Evolutionary conservation across 2,113 vertebrate species (phyloP), one percentile per base, ranked within the genome.

Genomic region (Fulmarus glacialis): DNA sequence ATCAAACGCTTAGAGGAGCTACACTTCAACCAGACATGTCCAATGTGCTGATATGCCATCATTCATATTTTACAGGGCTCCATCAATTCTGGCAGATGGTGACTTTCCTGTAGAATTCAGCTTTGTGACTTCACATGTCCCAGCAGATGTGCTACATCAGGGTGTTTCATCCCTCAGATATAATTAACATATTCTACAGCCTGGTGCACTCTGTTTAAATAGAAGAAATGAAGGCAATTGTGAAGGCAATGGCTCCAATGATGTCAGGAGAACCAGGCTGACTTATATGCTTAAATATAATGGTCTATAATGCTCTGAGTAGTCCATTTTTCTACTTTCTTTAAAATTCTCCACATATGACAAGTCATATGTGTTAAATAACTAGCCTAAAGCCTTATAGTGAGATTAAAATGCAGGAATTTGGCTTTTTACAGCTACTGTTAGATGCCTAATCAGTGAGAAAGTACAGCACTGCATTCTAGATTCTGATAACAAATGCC

Each of bases 401-500:
- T 47, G 50, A 55, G 19, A 58, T 43, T 48, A 55, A 86, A 72
- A 74, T 38, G 32, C 32, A 78, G 38, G n/a, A 63, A 66, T 86
- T 66, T 81, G 3, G 55, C 14, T 74, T 38, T 62, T 91, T 36
- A 50, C 4, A 3, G 20, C 29, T 88, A 63, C 66, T 38, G 30
- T 68, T 94, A n/a, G 40, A 72, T 91, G 43, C 24, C 38, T 66
- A 38, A 52, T n/a, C n/a, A 82, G 34, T 92, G 78, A 92, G 79
- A 82, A 95, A 90, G 24, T 77, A 64, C 67, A 93, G 82, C 1
- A 0, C 58, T 77, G 27, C 40, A 48, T 89, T 83, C 59, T 81
- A 63, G 42, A 83, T 92, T 83, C 75, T 62, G 50, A 88, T 83
- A 93, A 91, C 19, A 88, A 83, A 95, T 88, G 63, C 34, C 43